Evolutionary conservation across 1,140 invertebrate genomes (phyloP), one percentile per base, ranked within the genome.

Genomic region (Drosophila pachea): DNA sequence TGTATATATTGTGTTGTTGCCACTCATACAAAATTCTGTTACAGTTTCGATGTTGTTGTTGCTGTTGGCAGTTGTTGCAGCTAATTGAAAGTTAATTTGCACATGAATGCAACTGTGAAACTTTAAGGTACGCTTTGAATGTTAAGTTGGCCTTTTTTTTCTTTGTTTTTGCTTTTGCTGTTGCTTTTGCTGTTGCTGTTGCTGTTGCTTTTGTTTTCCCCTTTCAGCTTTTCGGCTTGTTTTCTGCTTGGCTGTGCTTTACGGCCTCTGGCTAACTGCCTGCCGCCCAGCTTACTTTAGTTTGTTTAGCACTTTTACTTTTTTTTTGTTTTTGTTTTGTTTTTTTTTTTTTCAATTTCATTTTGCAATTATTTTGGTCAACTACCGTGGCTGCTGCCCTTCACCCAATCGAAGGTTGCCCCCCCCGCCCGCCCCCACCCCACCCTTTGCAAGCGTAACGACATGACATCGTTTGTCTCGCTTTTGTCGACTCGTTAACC

Each of bases 1-100:
- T n/a, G n/a, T n/a, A n/a, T n/a, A n/a, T n/a, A n/a, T 40, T 42
- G n/a, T 42, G n/a, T 11, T 42, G 40, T 42, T 5, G n/a, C 14
- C 14, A 12, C n/a, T 12, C 40, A 74, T 64, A 74, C 56, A 71
- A 56, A 56, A 71, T 72, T 72, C 69, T 67, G 65, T 43, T 72
- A 72, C 52, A 72, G 69, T 56, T 72, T 52, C 36, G 31, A 31
- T 54, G 12, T 33, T 54, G 22, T 16, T 53, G 16, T 56, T 55
- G 47, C 56, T 43, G 65, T 36, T 61, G 47, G 32, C 68, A n/a
- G 65, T 64, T 74, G 63, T 75, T 73, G 58, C 48, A 47, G 54
- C 63, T 74, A 75, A 75, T 75, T 75, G 69, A 73, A 75, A 75
- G 65, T 75, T 75, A 75, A 75, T 68, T 75, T 75, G 60, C 58